These are phyloP conservation scores for Prochilodus magdalenae DNA, from an alignment of 2,113 vertebrate genomes.

Conservation along the genomic window DNA sequence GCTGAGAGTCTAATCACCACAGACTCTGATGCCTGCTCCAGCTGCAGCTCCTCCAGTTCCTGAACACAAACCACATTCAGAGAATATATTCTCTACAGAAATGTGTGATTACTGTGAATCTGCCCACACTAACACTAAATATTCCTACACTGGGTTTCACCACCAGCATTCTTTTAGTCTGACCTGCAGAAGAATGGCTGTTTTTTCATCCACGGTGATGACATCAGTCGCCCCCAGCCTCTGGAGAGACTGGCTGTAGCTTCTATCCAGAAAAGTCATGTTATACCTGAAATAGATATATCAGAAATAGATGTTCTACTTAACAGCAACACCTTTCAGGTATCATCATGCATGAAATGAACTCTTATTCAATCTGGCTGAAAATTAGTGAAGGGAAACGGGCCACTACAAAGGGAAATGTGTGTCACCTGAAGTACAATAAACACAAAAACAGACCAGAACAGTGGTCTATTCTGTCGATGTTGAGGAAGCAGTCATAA, in stretches of 20 bases:
- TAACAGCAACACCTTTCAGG: neutral
- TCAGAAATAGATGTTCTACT: neutral
- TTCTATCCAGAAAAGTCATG: constrained; percentile 87
- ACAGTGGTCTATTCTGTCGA: no score
- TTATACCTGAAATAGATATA: constrained; percentile 76
- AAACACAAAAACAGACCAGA: no score
- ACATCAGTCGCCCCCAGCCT: constrained; percentile 80
- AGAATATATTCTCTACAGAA: neutral
- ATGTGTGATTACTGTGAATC: no score
- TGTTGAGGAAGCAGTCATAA: neutral
- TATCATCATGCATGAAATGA: neutral
- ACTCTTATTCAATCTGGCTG: no score
- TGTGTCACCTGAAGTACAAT: no score
- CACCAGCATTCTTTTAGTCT: neutral
- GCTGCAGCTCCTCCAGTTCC: constrained; percentile 82
- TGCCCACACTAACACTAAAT: neutral
- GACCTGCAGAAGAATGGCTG: constrained; percentile 89
- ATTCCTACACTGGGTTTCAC: neutral
- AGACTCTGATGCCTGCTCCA: constrained; percentile 78
- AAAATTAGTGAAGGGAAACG: no score
- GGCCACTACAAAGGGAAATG: no score
- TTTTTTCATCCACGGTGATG: constrained; percentile 88
- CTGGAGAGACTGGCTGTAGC: constrained; percentile 74
- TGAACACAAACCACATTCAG: constrained; percentile 55
- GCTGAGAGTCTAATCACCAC: constrained; percentile 83